Conservation (phyloP, 1,140 invertebrate species). For the Kradibia gibbosae region DNA sequence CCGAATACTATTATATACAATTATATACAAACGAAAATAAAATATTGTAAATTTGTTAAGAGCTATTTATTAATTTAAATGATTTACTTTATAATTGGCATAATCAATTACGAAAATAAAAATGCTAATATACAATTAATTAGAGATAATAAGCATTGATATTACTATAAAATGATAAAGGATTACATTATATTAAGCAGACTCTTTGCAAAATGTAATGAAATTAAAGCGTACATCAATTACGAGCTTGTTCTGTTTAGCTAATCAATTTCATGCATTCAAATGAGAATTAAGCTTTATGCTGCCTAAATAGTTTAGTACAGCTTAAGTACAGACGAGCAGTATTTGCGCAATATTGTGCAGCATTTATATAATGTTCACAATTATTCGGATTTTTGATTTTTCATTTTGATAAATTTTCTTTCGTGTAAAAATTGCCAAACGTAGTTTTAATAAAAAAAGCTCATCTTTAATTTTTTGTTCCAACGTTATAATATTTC, state of each 20-base stretch:
- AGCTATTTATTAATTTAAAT: too few species aligned
- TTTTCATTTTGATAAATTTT: too few species aligned
- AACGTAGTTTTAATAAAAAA: too few species aligned
- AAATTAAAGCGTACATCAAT: not conserved
- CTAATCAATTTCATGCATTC: not conserved
- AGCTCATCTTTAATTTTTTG: too few species aligned
- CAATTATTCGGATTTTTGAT: not conserved
- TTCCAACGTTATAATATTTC: not conserved
- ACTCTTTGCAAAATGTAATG: not conserved
- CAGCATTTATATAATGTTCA: not conserved
- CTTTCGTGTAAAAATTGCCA: too few species aligned
- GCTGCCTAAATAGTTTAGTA: not conserved
- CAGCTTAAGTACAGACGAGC: not conserved
- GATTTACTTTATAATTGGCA: too few species aligned
- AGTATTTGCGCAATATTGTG: not conserved
- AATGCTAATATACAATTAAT: not conserved
- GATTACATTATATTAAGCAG: not conserved
- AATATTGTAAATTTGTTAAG: too few species aligned
- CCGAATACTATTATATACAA: too few species aligned
- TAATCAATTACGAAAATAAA: not conserved
- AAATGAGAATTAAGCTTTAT: not conserved
- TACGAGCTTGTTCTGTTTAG: not conserved
- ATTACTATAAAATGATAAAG: not conserved
- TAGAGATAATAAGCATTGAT: not conserved
- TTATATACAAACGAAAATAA: too few species aligned